Evolutionary conservation across 2,888 invertebrate species (phyloP), one percentile per base, ranked within the genome.

Genomic region (Argyresthia goedartella): DNA sequence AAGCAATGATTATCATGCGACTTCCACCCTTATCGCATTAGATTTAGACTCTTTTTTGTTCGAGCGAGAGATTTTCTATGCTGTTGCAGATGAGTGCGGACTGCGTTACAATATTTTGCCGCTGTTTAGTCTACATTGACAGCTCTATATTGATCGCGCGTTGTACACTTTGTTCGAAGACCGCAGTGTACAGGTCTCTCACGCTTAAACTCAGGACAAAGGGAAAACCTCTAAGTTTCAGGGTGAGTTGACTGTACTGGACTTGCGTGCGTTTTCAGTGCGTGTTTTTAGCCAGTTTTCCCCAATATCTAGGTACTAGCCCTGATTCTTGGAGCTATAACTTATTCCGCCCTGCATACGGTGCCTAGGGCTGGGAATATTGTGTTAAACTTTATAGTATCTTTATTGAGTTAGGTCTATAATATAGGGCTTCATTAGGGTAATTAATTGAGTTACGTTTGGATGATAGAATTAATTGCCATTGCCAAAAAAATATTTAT

Each of bases 321-420:
- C 85, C 82, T 82, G 76, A 81, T 84, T 81, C 76, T 73, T 73
- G 69, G 66, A 72, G 73, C 75, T 76, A 73, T 82, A 81, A 81
- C 68, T 81, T 80, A 84, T 81, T 76, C 61, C 59, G 66, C 76
- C 77, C 79, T 78, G 74, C 79, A 80, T 71, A 73, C 69, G 63
- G 66, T 64, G 50, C 50, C 25, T 11, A n/a, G 39, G n/a, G 39
- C 39, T 39, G 9, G n/a, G 39, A 39, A 39, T 11, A 39, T 11
- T 39, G 39, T 39, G n/a, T 8, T 25, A 25, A 25, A 25, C 3
- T 25, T 25, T 25, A 25, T 25, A 25, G 25, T n/a, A n/a, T 6
- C 25, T 25, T 25, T 25, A 25, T 25, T 25, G 25, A 25, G 25
- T 25, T 25, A 25, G 25, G 25, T 25, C 25, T 6, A 25, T 25